Conservation (phyloP, 1,140 invertebrate species). For the Diploscapter pachys region DNA sequence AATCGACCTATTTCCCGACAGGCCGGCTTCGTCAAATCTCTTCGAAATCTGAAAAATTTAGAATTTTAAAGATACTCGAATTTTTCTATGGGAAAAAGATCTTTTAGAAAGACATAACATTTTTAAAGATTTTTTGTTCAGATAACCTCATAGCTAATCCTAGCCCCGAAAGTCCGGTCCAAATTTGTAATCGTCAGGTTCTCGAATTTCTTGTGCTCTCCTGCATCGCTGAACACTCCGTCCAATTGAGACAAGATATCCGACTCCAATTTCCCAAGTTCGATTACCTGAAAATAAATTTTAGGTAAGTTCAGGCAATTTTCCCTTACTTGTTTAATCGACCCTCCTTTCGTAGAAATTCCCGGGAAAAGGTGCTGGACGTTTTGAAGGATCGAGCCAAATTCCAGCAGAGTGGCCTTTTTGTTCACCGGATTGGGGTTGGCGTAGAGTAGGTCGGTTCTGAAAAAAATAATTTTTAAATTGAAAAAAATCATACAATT, state of each 20-base stretch:
- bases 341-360: slow-evolving; percentile 85
- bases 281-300: slow-evolving; percentile 36
- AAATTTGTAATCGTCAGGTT: slow-evolving; percentile 84
- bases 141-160: slow-evolving; percentile 79
- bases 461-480: too few relatives aligned
- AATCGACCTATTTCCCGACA: slow-evolving; percentile 75
- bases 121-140: neutral
- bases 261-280: slow-evolving; percentile 44
- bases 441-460: slow-evolving; percentile 74
- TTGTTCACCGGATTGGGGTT: slow-evolving; percentile 65
- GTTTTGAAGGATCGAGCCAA: slow-evolving; percentile 79
- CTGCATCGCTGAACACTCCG: slow-evolving; percentile 45
- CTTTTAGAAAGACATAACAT: too few relatives aligned
- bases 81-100: too few relatives aligned
- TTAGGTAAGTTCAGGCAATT: slow-evolving; percentile 9
- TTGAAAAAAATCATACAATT: too few relatives aligned
- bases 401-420: slow-evolving; percentile 81
- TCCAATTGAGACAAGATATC: slow-evolving; percentile 37
- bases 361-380: slow-evolving; percentile 82
- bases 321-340: slow-evolving; percentile 70
- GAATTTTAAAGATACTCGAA: too few relatives aligned
- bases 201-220: slow-evolving; percentile 63
- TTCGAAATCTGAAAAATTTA: slow-evolving; percentile 62
- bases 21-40: slow-evolving; percentile 80
- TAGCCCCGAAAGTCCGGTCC: slow-evolving; percentile 84